These are phyloP conservation scores for Synanthedon vespiformis DNA, from an alignment of 2,888 invertebrate species.

Conservation along the genomic window DNA sequence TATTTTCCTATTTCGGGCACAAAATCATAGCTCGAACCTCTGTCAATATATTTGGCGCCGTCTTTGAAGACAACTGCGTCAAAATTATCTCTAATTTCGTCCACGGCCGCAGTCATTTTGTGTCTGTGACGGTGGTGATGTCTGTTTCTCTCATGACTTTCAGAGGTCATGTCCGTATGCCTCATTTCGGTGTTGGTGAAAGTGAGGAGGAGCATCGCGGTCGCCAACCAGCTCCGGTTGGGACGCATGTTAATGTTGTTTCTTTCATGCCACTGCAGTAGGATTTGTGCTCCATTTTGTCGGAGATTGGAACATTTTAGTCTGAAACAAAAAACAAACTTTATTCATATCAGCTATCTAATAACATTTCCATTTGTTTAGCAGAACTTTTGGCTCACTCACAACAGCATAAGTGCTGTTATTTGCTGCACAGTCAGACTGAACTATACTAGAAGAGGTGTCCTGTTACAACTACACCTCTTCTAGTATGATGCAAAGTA, in stretches of 20 bases:
- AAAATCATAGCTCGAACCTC: slow-evolving; percentile 22
- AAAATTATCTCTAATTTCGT: slow-evolving; percentile 15
- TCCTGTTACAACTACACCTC: too few relatives aligned
- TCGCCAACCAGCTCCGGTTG: slow-evolving; percentile 44
- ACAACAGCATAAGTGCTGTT: too few relatives aligned
- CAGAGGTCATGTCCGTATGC: slow-evolving; percentile 18
- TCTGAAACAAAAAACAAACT: slow-evolving; percentile 36
- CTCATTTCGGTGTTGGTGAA: slow-evolving; percentile 44
- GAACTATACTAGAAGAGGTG: too few relatives aligned
- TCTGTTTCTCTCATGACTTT: slow-evolving; percentile 18
- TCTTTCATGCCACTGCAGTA: slow-evolving; percentile 42
- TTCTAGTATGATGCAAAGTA: too few relatives aligned
- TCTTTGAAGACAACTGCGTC: slow-evolving; percentile 25
- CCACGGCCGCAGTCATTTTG: slow-evolving; percentile 25
- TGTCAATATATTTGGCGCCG: slow-evolving; percentile 24
- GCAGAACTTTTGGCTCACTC: too few relatives aligned
- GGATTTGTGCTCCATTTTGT: slow-evolving; percentile 38
- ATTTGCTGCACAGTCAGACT: too few relatives aligned
- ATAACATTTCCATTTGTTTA: too few relatives aligned
- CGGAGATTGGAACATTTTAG: slow-evolving; percentile 33
- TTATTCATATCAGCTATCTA: too few relatives aligned
- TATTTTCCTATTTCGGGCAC: slow-evolving; percentile 23
- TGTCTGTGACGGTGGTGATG: slow-evolving; percentile 54
- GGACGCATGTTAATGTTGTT: slow-evolving; percentile 41
- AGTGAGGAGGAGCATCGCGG: slow-evolving; percentile 35